Evolutionary conservation across 2,888 invertebrate species (phyloP).

Genomic region (Ashinkailepas kermadecensis): DNA sequence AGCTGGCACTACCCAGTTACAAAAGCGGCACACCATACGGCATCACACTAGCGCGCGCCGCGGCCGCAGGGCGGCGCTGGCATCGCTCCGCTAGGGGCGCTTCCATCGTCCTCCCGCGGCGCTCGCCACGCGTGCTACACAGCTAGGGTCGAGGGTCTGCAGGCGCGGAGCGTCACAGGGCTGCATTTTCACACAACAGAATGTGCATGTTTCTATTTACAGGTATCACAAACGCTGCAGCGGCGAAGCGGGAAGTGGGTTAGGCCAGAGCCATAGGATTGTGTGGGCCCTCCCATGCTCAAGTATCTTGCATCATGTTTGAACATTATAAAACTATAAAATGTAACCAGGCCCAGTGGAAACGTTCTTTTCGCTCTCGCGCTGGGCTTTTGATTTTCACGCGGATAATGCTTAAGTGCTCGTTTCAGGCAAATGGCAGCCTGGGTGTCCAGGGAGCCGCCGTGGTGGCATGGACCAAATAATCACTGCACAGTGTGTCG

Average conservation of each 20-base stretch:
- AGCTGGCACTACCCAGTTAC: constrained; percentile 5
- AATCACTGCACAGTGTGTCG: too few relatives aligned
- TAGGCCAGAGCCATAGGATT: neutral
- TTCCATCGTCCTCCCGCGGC: neutral
- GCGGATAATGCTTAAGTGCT: neutral
- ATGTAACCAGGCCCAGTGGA: neutral
- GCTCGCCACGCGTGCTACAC: neutral
- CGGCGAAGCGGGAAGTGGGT: neutral
- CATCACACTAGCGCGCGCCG: neutral
- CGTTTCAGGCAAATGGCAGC: too few relatives aligned
- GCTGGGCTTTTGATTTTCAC: neutral
- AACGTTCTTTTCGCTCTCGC: neutral
- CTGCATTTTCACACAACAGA: neutral
- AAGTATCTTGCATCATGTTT: neutral
- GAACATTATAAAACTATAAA: constrained; percentile 18
- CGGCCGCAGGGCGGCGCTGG: neutral
- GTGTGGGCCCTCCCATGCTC: neutral
- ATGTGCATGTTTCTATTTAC: constrained; percentile 3
- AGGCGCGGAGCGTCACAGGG: neutral
- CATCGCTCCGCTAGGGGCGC: neutral
- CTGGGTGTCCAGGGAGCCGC: too few relatives aligned
- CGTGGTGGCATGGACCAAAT: too few relatives aligned
- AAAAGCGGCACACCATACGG: constrained; percentile 16
- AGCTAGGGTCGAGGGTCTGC: neutral
- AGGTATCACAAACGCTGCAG: neutral